Evolutionary conservation across 2,888 invertebrate genomes (phyloP).

Genomic region (Melanophora roralis): DNA sequence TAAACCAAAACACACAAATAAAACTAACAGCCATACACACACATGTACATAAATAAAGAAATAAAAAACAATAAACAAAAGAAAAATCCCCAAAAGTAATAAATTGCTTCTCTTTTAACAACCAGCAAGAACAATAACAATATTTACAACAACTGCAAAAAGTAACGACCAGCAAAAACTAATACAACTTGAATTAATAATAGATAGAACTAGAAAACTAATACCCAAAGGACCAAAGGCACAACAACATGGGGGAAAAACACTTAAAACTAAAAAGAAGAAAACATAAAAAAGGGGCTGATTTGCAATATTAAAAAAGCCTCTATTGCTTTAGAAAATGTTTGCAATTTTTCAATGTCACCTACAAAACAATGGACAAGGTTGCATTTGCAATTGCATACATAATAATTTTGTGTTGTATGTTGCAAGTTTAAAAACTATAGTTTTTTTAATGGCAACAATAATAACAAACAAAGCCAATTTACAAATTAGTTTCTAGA

Average conservation of each 20-base stretch:
- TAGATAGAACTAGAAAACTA: background rate
- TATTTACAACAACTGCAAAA: background rate
- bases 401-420: background rate
- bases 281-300: background rate
- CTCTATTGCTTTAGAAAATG: conserved; percentile 35
- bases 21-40: too few relatives aligned
- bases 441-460: background rate
- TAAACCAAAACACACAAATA: background rate
- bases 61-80: background rate
- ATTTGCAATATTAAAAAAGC: conserved; percentile 21
- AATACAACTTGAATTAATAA: conserved; percentile 44
- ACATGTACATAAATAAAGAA: background rate
- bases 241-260: background rate
- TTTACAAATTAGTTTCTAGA: conserved; percentile 4
- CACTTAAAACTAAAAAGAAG: background rate
- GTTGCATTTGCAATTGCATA: conserved; percentile 18
- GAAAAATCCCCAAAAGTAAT: background rate
- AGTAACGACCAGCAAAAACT: conserved; percentile 37
- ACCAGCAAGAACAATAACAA: conserved; percentile 5
- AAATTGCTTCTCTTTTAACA: background rate
- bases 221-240: background rate
- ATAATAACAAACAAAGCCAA: conserved; percentile 15
- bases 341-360: conserved; percentile 61
- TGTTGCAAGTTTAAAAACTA: conserved; percentile 19
- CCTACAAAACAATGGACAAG: conserved; percentile 54